phyloP scores from a whole-genome alignment of 2,797 vertebrate species.

The Gymnodraco acuticeps region DNA sequence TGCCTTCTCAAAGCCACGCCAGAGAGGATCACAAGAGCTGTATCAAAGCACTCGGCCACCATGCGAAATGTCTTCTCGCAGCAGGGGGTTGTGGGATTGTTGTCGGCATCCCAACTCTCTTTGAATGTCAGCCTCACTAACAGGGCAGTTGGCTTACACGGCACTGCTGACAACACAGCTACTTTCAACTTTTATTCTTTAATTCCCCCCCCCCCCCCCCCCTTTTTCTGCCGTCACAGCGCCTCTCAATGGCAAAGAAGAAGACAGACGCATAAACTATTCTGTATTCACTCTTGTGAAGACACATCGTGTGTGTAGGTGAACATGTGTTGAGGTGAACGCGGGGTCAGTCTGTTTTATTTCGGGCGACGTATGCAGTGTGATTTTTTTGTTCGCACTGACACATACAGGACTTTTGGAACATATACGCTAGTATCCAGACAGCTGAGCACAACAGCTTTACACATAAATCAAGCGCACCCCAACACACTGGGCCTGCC shows the following conservation, averaged over 20 bases:
- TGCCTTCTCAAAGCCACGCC: slow-evolving; percentile 71
- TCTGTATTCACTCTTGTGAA: slow-evolving; percentile 26
- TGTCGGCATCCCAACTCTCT: slow-evolving; percentile 78
- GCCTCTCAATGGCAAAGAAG: slow-evolving; percentile 72
- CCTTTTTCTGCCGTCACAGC: slow-evolving; percentile 53
- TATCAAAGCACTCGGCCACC: slow-evolving; percentile 83
- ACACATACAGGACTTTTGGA: slow-evolving; percentile 63
- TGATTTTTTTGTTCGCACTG: slow-evolving; percentile 41
- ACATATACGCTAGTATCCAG: slow-evolving; percentile 49
- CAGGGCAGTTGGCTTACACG: slow-evolving; percentile 78
- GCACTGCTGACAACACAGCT: slow-evolving; percentile 74
- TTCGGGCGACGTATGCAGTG: slow-evolving; percentile 40
- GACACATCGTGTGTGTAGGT: slow-evolving; percentile 25
- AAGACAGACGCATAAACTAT: slow-evolving; percentile 32
- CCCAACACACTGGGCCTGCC: slow-evolving; percentile 80
- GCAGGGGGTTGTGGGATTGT: slow-evolving; percentile 82
- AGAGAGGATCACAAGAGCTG: slow-evolving; percentile 83
- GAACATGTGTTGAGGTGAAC: slow-evolving; percentile 65
- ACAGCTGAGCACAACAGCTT: slow-evolving; percentile 82
- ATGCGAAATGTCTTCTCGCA: slow-evolving; percentile 83
- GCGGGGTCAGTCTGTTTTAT: slow-evolving; percentile 62
- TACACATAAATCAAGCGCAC: slow-evolving; percentile 84
- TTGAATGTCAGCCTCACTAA: slow-evolving; percentile 85
- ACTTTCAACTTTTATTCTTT: slow-evolving; percentile 81
- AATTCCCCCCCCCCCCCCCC: neutral